Percentiles rank a stretch among this genome's conserved stretches.
These are phyloP conservation scores for Panagrolaimus sp. DNA, from an alignment of 1,140 invertebrate species.

Conservation along the genomic window DNA sequence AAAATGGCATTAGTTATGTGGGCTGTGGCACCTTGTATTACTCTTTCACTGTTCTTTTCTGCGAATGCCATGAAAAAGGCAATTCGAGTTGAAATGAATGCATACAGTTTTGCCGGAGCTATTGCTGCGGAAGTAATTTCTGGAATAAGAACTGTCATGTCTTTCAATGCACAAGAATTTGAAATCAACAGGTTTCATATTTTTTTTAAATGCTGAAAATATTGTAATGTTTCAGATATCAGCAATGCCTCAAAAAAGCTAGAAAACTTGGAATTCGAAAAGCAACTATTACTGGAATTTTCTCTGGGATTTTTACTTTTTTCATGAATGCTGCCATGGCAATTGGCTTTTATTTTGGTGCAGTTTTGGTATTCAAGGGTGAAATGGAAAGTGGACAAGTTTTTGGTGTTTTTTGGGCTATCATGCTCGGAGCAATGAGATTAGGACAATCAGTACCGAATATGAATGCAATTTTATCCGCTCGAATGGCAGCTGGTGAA, in stretches of 20 bases:
- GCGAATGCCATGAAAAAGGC: constrained; percentile 22
- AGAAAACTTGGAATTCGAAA: constrained; percentile 67
- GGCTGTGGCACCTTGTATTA: constrained; percentile 43
- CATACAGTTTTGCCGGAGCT: constrained; percentile 71
- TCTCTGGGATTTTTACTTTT: constrained; percentile 66
- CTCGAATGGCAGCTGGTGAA: constrained; percentile 71
- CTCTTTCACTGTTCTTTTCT: constrained; percentile 44
- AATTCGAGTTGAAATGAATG: constrained; percentile 71
- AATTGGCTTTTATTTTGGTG: constrained; percentile 42
- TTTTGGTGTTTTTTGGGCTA: constrained; percentile 31
- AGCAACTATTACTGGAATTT: constrained; percentile 69
- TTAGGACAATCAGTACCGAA: constrained; percentile 30
- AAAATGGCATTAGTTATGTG: constrained; percentile 50
- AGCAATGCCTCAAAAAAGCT: constrained; percentile 12
- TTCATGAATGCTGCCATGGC: constrained; percentile 58
- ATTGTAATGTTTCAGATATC: background rate
- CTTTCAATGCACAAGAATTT: constrained; percentile 73
- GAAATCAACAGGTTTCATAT: constrained; percentile 62
- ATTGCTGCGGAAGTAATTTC: constrained; percentile 76
- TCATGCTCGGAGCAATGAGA: constrained; percentile 28
- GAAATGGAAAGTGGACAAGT: constrained; percentile 30
- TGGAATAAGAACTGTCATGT: constrained; percentile 72
- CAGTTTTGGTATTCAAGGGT: constrained; percentile 23
- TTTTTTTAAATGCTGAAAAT: background rate
- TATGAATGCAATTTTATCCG: constrained; percentile 19